A percentile compares a stretch with the other conserved stretches of the same genome.
Conservation (phyloP, 2,888 invertebrate genomes). For the Tanypteryx hageni region DNA sequence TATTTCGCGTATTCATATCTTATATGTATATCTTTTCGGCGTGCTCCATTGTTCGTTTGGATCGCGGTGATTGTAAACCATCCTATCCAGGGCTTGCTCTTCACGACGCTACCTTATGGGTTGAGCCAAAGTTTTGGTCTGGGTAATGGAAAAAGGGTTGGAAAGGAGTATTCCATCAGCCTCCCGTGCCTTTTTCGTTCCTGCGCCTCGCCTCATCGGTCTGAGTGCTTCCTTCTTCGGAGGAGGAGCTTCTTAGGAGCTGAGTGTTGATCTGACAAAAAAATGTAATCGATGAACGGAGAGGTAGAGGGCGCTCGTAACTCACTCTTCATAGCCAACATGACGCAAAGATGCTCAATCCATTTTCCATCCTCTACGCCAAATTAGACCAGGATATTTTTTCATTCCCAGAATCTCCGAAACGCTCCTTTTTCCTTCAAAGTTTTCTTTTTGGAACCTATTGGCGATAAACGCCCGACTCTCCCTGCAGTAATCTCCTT, state of each 20-base stretch:
- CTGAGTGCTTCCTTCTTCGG: slow-evolving; percentile 39
- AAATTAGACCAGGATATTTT: slow-evolving; percentile 1
- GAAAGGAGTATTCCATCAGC: background rate
- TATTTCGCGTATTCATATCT: background rate
- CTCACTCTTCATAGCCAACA: slow-evolving; percentile 1
- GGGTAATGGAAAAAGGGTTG: background rate
- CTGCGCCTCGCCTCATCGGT: background rate
- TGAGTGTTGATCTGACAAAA: background rate
- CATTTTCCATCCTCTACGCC: background rate
- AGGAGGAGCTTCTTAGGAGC: slow-evolving; percentile 5
- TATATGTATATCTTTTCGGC: background rate
- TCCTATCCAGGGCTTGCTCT: background rate
- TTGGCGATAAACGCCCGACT: slow-evolving; percentile 18
- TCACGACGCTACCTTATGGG: background rate
- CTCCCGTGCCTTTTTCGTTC: background rate
- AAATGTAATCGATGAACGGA: background rate
- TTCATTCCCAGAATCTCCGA: background rate
- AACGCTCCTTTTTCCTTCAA: background rate
- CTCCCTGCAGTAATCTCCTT: background rate
- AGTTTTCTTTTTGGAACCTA: background rate
- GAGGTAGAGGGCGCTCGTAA: slow-evolving; percentile 27
- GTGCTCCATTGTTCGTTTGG: background rate
- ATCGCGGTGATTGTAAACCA: background rate
- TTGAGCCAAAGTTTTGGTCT: background rate
- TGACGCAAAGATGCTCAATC: slow-evolving; percentile 14